phyloP scores from a whole-genome alignment of 2,888 invertebrate species.

The Labia minor region DNA sequence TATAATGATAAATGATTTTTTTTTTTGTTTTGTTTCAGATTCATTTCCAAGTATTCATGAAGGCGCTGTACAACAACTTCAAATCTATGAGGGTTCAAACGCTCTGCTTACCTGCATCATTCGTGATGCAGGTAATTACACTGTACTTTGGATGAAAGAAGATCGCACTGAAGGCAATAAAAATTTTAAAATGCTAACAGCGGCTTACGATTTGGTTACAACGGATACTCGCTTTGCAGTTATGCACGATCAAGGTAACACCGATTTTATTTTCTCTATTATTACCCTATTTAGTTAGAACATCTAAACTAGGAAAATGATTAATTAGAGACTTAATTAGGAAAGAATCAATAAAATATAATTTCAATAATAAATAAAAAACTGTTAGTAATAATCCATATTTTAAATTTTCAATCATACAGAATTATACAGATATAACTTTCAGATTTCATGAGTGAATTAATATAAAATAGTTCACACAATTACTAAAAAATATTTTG shows the following conservation, averaged over 20 bases:
- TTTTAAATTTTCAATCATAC: too few relatives aligned
- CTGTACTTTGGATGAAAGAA: constrained; percentile 66
- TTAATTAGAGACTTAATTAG: too few relatives aligned
- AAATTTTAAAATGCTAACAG: constrained; percentile 54
- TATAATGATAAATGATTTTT: neutral
- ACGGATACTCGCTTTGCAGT: constrained; percentile 61
- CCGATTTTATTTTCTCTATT: too few relatives aligned
- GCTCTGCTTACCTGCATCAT: constrained; percentile 73
- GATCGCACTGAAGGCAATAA: constrained; percentile 46
- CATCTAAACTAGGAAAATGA: too few relatives aligned
- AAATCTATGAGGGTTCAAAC: constrained; percentile 60
- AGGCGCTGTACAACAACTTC: constrained; percentile 40
- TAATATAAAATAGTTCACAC: too few relatives aligned
- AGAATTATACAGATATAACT: too few relatives aligned
- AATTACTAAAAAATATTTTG: too few relatives aligned
- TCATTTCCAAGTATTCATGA: constrained; percentile 40
- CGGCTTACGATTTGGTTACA: constrained; percentile 62
- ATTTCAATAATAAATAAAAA: too few relatives aligned
- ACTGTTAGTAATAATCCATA: too few relatives aligned
- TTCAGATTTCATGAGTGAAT: too few relatives aligned
- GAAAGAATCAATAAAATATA: too few relatives aligned
- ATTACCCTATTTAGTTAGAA: neutral
- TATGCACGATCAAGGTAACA: constrained; percentile 67
- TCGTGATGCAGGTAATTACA: constrained; percentile 54
- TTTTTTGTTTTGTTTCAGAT: constrained; percentile 16